Conservation (phyloP, 2,113 vertebrate species). For the Xiphophorus couchianus region DNA sequence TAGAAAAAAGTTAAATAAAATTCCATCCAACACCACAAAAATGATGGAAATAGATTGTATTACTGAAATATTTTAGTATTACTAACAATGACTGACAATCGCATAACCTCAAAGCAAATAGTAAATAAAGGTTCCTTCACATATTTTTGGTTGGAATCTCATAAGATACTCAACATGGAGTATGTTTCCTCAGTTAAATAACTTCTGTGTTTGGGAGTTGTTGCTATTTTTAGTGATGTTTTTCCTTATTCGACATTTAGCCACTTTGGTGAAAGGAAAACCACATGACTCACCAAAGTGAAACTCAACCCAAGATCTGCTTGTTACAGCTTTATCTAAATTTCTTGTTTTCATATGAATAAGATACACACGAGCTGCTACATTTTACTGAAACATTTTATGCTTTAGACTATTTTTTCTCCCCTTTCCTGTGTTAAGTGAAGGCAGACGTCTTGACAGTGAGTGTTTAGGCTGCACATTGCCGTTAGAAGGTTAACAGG, state of each 20-base stretch:
- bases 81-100: not conserved
- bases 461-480: too few species aligned
- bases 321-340: not conserved
- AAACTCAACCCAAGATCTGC: not conserved
- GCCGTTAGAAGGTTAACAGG: too few species aligned
- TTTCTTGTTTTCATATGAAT: not conserved
- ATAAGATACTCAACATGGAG: too few species aligned
- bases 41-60: not conserved
- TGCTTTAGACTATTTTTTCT: not conserved
- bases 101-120: not conserved
- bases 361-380: not conserved
- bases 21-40: not conserved
- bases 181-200: not conserved
- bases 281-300: not conserved
- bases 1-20: not conserved
- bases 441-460: not conserved
- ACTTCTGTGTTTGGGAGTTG: not conserved
- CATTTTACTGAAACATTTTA: not conserved
- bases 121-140: too few species aligned
- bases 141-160: not conserved
- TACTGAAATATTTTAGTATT: not conserved
- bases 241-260: not conserved
- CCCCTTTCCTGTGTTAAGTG: not conserved
- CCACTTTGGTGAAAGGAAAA: not conserved
- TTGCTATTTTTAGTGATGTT: not conserved